Percentiles rank a stretch among this genome's conserved stretches.
Evolutionary conservation across 2,113 vertebrate genomes (phyloP).

Genomic region (Perognathus longimembris): DNA sequence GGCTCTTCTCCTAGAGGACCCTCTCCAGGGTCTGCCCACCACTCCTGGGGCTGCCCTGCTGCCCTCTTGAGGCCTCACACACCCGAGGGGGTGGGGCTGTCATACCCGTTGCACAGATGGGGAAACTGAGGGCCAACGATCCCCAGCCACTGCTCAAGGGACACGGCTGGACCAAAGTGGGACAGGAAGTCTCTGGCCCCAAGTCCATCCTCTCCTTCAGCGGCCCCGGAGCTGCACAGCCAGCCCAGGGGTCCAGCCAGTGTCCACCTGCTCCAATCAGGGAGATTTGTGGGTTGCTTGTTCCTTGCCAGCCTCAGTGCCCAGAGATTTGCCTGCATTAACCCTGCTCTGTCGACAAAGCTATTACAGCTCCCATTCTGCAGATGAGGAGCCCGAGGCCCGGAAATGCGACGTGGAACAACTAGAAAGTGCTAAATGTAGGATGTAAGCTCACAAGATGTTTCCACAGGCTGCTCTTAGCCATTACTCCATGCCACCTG

Average conservation of each 20-base stretch:
- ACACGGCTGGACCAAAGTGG: neutral
- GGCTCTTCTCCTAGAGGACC: neutral
- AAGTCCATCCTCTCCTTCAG: neutral
- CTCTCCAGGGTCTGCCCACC: neutral
- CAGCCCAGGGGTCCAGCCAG: neutral
- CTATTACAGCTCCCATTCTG: neutral
- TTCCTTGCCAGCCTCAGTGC: neutral
- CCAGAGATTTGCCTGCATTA: neutral
- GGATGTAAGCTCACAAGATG: neutral
- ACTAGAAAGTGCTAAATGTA: neutral
- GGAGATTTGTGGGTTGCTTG: no score
- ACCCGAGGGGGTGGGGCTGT: neutral
- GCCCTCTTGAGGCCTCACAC: neutral
- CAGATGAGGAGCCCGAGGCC: neutral
- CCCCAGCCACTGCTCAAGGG: neutral
- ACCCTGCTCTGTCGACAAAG: neutral
- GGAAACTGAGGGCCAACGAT: neutral
- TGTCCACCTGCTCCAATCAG: neutral
- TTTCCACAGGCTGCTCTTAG: neutral
- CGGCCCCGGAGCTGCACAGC: neutral
- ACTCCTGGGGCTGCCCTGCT: neutral
- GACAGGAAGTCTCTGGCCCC: neutral
- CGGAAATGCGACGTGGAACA: neutral
- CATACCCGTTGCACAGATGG: neutral
- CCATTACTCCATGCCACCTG: neutral